Conservation (phyloP, 2,888 invertebrate genomes). For the Tipula vernalis region DNA sequence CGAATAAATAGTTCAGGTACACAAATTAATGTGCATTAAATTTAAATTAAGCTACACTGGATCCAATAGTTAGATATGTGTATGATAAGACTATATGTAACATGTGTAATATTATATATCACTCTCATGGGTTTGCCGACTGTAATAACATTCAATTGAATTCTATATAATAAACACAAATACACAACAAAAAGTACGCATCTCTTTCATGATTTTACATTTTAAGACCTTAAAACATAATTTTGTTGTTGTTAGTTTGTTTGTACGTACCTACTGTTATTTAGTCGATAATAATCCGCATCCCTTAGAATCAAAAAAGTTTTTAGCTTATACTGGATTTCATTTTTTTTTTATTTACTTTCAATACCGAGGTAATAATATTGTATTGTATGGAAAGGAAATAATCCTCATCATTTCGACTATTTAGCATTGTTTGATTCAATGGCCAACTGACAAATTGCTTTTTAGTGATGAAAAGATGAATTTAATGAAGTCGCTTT, state of each 20-base stretch:
- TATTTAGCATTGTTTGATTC: slow-evolving; percentile 14
- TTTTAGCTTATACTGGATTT: neutral
- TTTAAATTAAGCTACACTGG: neutral
- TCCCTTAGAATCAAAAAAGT: neutral
- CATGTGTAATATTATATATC: neutral
- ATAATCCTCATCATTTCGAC: slow-evolving; percentile 17
- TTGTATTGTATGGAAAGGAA: neutral
- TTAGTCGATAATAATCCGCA: neutral
- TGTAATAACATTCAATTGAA: neutral
- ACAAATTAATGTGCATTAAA: neutral
- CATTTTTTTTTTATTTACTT: neutral
- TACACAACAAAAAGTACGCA: neutral
- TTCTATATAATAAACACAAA: neutral
- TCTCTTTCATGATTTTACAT: neutral
- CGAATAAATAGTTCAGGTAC: neutral
- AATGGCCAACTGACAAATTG: slow-evolving; percentile 12
- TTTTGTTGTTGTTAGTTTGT: neutral
- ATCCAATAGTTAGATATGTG: neutral
- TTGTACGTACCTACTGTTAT: neutral
- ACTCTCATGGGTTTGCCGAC: neutral
- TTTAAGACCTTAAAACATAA: neutral
- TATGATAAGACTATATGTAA: neutral
- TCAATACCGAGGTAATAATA: neutral
- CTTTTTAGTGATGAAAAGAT: neutral
- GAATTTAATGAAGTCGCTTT: neutral